Base-by-base conservation (phyloP, 2,113 vertebrate species). In the Sisor rabdophorus region DNA sequence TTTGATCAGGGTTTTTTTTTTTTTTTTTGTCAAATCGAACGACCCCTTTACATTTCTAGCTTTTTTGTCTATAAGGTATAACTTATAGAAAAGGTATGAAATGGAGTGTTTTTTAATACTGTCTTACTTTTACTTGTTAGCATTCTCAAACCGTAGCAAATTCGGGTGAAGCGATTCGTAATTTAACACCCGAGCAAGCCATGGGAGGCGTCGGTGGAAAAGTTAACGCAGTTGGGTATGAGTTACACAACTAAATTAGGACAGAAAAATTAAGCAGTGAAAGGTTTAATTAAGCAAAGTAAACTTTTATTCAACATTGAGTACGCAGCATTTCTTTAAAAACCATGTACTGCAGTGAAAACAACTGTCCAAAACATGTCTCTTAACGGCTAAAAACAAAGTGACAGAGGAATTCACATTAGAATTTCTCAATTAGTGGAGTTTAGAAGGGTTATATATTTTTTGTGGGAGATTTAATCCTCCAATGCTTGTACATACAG, bases 321-420 rank as follows among this genome's bases (percentile, higher is more conserved):
- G 36, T n/a, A n/a, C n/a, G n/a, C n/a, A n/a, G n/a, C n/a, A n/a
- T n/a, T n/a, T n/a, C n/a, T n/a, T n/a, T 26, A 67, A 24, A 40
- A 67, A 2, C n/a, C 44, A 17, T 40, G 54, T 28, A 24, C 0
- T 24, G 6, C 32, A 36, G 32, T 36, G 32, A 60, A 63, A 47
- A 36, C n/a, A 68, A 36, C 52, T 59, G 44, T 55, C 24, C 4
- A 68, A 40, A 11, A 28, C 71, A 60, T 56, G 8, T 17, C 32
- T 40, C 30, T 61, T 13, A 36, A 13, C 68, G 15, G 32, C 32
- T 56, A 72, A 73, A 65, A 47, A 54, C 30, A 17, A 72, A 48
- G 69, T 78, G 69, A 73, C 69, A 61, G 56, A 32, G 56, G 80
- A 81, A 73, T 73, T 78, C 73, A 19, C 59, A 58, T 70, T 69